A percentile compares a stretch with the other conserved stretches of the same genome.
phyloP scores from a whole-genome alignment of 2,888 invertebrate species.

The Hydrotaea cyrtoneurina region DNA sequence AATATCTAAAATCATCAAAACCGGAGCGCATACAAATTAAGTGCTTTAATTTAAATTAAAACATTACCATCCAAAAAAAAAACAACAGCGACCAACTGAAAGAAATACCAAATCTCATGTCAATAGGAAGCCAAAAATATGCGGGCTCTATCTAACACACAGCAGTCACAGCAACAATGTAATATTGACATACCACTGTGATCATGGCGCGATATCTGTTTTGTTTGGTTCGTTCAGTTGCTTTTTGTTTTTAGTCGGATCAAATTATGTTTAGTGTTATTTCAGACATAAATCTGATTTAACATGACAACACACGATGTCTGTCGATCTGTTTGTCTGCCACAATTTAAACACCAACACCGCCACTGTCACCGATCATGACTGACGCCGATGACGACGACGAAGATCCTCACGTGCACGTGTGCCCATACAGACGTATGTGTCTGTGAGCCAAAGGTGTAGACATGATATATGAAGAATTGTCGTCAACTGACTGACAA shows the following conservation, averaged over 20 bases:
- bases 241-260: conserved; percentile 19
- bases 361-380: neutral
- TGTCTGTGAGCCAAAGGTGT: conserved; percentile 15
- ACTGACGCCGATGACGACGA: neutral
- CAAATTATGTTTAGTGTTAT: conserved; percentile 10
- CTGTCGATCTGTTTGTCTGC: neutral
- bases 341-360: neutral
- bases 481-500: conserved; percentile 2
- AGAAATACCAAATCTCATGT: neutral
- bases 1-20: neutral
- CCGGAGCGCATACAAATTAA: conserved; percentile 6
- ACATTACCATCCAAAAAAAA: neutral
- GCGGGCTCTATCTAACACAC: neutral
- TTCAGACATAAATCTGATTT: conserved; percentile 43
- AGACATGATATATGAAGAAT: conserved; percentile 26
- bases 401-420: neutral
- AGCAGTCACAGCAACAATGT: conserved; percentile 24
- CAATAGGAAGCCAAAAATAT: neutral
- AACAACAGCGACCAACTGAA: too few relatives aligned
- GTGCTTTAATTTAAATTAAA: conserved; percentile 19
- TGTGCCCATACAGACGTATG: neutral
- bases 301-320: conserved; percentile 39
- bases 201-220: conserved; percentile 13
- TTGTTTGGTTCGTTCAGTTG: neutral
- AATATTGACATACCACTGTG: conserved; percentile 40